Base-by-base conservation (phyloP, 2,113 vertebrate genomes). In the Leptosomus discolor region DNA sequence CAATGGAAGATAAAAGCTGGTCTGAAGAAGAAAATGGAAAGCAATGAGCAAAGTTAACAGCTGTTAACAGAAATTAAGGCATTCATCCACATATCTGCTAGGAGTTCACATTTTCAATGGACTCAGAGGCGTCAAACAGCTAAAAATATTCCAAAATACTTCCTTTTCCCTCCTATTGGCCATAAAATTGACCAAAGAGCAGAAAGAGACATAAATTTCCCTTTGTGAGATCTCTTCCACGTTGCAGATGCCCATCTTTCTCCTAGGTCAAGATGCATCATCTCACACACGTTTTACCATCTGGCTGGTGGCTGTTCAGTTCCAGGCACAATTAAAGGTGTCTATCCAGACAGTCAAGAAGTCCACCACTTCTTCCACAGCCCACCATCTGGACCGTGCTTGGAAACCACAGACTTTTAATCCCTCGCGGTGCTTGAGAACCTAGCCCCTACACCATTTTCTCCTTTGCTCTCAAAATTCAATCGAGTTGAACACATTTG, bases 341-440 rank as follows among this genome's bases (percentile, higher is more conserved):
- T 34, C 57, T 10, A 32, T 10, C 26, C 26, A 54, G 11, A 29
- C 29, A 48, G 14, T 8, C 63, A 12, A 56, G 27, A 63, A 70
- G 26, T 37, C 51, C 29, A 51, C 9, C 41, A 20, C 12, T 73
- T 50, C 46, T 20, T 32, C 68, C 37, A 57, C 41, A 36, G 29
- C 61, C 11, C 56, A 56, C 29, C 45, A 26, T 6, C 12, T 17
- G 20, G 23, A 37, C 34, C 0, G 0, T 1, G 8, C n/a, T 70
- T 0, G 0, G 57, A 83, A 83, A 48, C 18, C 17, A 32, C 0
- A 83, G 39, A 14, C n/a, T 39, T 11, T 29, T 20, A 36, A 51
- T 53, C 15, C 48, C 24, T 63, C 17, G 30, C 2, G 11, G 26
- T 1, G 1, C 11, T 71, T 32, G 17, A 90, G 37, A 81, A 39